These are phyloP conservation scores for Garra rufa DNA, from an alignment of 2,113 vertebrate genomes.

Conservation along the genomic window DNA sequence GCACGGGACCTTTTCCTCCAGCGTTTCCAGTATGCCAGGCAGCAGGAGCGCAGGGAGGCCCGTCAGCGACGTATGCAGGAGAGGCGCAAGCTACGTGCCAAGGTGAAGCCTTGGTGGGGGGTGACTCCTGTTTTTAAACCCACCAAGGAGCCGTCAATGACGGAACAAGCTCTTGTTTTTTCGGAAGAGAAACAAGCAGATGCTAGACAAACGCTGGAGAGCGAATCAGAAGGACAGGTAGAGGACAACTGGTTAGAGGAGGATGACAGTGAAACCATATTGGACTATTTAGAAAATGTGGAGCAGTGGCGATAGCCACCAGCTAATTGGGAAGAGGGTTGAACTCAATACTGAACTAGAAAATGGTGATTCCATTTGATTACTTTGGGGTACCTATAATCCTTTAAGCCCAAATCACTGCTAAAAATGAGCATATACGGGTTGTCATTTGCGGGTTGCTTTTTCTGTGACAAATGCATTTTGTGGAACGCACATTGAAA, in stretches of 20 bases:
- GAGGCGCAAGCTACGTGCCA: conserved; percentile 77
- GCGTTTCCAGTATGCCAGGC: conserved; percentile 92
- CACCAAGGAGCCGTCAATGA: conserved; percentile 54
- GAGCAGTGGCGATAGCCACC: conserved; percentile 85
- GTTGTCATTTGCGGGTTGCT: neutral
- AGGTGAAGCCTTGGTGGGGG: conserved; percentile 64
- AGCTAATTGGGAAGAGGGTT: neutral
- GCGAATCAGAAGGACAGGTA: conserved; percentile 44
- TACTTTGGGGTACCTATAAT: conserved; percentile 14
- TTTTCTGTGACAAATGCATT: neutral
- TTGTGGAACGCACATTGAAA: conserved; percentile 3
- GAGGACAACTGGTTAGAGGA: conserved; percentile 73
- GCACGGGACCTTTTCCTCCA: conserved; percentile 96
- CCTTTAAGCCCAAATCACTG: conserved; percentile 14
- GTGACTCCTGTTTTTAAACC: conserved; percentile 57
- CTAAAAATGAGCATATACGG: conserved; percentile 37
- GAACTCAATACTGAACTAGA: neutral
- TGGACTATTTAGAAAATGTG: conserved; percentile 90
- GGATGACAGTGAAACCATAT: conserved; percentile 70
- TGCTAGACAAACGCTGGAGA: conserved; percentile 48
- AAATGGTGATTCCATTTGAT: neutral
- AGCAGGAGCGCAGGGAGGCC: conserved; percentile 92
- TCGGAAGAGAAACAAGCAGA: conserved; percentile 21
- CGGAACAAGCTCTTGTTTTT: conserved; percentile 24
- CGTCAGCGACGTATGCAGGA: conserved; percentile 88